Percentiles rank a stretch among this genome's conserved stretches.
Evolutionary conservation across 2,888 invertebrate species (phyloP).

Genomic region (Limulus polyphemus): DNA sequence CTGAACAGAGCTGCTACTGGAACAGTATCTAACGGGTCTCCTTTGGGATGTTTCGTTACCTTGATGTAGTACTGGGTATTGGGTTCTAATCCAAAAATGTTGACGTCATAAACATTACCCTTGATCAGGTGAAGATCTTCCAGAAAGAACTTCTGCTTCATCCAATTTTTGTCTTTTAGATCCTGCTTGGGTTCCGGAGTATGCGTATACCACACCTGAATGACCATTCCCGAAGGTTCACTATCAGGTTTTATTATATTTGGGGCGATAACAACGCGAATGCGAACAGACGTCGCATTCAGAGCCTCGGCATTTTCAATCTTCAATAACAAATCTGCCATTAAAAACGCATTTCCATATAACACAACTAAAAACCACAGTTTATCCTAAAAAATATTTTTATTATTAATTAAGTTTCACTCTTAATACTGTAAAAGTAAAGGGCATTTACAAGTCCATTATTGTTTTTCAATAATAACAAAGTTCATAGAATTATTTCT

Average conservation of each 20-base stretch:
- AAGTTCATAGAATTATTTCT: too few relatives aligned
- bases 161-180: conserved; percentile 8
- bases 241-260: background rate
- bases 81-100: conserved; percentile 58
- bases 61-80: conserved; percentile 69
- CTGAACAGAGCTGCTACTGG: conserved; percentile 11
- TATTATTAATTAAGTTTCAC: too few relatives aligned
- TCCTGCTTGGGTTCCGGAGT: conserved; percentile 13
- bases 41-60: conserved; percentile 38
- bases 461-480: too few relatives aligned
- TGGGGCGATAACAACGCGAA: conserved; percentile 8
- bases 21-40: background rate
- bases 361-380: too few relatives aligned
- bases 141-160: conserved; percentile 10
- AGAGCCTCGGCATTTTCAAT: conserved; percentile 14
- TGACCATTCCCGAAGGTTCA: conserved; percentile 1
- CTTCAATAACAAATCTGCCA: conserved; percentile 13
- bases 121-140: conserved; percentile 13
- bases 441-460: too few relatives aligned
- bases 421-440: too few relatives aligned
- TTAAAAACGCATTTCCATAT: too few relatives aligned
- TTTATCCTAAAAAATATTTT: too few relatives aligned
- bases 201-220: conserved; percentile 14
- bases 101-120: conserved; percentile 31
- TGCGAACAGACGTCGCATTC: conserved; percentile 15